phyloP scores from a whole-genome alignment of 2,113 vertebrate genomes.

The Mirounga angustirostris region DNA sequence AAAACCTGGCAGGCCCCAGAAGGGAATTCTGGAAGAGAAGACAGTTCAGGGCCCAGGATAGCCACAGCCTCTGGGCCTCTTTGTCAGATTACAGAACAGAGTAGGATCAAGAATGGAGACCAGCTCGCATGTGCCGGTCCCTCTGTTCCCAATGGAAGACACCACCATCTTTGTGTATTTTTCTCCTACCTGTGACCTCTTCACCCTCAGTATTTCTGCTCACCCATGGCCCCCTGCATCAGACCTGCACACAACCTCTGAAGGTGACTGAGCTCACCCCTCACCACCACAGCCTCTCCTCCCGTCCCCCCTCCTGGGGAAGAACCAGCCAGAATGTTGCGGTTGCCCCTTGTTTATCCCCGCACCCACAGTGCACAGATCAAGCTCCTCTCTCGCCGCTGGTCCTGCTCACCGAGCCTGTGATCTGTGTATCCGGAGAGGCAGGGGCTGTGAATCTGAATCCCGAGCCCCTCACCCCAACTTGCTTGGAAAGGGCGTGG shows the following conservation, averaged over 20 bases:
- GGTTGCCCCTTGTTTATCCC: not conserved
- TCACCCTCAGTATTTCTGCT: rapidly evolving
- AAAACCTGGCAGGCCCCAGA: not conserved
- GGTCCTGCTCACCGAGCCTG: not conserved
- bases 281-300: too few relatives aligned
- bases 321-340: not conserved
- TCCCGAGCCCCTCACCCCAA: too few relatives aligned
- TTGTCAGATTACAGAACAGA: not conserved
- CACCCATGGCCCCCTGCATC: rapidly evolving
- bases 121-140: not conserved
- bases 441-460: not conserved
- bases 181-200: not conserved
- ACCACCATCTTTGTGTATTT: not conserved
- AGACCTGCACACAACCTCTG: not conserved
- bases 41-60: not conserved
- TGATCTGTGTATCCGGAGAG: not conserved
- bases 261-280: not conserved
- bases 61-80: not conserved
- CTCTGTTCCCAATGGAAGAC: not conserved
- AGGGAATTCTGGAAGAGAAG: not conserved
- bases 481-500: not conserved
- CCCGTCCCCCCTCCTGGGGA: not conserved
- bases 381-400: not conserved
- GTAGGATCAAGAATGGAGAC: not conserved
- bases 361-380: rapidly evolving